Base-by-base conservation (phyloP, 2,797 vertebrate species). In the Phalloptychus januarius region DNA sequence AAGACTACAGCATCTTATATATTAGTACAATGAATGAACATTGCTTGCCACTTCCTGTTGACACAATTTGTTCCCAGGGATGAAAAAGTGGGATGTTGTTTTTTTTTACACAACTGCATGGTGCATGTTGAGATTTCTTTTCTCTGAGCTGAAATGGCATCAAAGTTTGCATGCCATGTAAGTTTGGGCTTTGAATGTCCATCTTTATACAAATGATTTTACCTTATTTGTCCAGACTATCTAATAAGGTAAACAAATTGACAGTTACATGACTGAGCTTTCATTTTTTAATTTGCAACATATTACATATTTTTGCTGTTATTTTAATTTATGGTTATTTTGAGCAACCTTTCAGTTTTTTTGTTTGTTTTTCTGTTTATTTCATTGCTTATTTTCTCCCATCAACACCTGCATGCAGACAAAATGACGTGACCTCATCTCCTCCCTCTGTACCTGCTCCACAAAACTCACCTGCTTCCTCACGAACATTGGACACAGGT, bases 401-500 rank as follows among this genome's bases (percentile, higher is more conserved):
- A 81, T 56, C 85, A 85, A 88, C 83, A 83, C 78, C 82, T 93
- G 89, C 93, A 95, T 94, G 90, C 86, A 93, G 90, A 86, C 93
- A 90, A 93, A 85, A n/a, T 92, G 89, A 91, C 88, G 89, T 87
- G 65, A 94, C 44, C 81, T 85, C 91, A 89, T 81, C 89, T 93
- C 88, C 86, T 83, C 52, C 96, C 25, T 81, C 78, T 90, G 91
- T 95, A 48, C 85, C 91, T 54, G 90, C 95, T 89, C 76, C 92
- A 89, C 94, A 93, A 86, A 89, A 93, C 70, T 90, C 89, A 75
- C 85, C 95, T 76, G 90, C 94, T 87, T 94, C 94, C 73, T 92
- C 96, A 88, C 97, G 96, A 97, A 79, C 78, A 74, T 84, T 61
- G 90, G 83, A 82, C 81, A 87, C 84, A 88, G 72, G 72, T 91